A percentile compares a stretch with the other conserved stretches of the same genome.
Evolutionary conservation across 2,113 vertebrate species (phyloP).

Genomic region (Phalacrocorax pelagicus): DNA sequence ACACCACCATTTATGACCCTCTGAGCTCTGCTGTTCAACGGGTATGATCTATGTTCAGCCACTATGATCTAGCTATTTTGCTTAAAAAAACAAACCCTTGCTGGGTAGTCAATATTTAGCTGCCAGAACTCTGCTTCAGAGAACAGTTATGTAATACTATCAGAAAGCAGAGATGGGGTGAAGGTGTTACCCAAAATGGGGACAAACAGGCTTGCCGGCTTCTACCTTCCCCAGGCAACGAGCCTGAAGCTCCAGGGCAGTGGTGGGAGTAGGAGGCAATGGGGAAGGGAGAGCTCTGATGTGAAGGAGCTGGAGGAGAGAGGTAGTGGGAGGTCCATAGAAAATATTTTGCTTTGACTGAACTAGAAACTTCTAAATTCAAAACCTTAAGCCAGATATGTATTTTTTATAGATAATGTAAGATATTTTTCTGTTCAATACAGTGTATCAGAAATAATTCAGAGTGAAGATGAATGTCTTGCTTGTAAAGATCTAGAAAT

Average conservation of each 20-base stretch:
- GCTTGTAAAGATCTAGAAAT: neutral
- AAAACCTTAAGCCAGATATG: neutral
- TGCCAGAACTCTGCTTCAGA: neutral
- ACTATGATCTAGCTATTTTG: neutral
- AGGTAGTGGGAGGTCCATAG: neutral
- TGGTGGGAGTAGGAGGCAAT: fast-evolving
- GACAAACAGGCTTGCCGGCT: neutral
- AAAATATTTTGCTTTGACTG: neutral
- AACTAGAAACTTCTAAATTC: neutral
- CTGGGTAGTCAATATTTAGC: neutral
- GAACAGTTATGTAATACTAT: neutral
- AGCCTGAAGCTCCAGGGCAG: neutral
- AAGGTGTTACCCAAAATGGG: neutral
- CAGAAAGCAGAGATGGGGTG: neutral
- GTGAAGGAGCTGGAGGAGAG: neutral
- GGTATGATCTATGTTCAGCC: too few species aligned
- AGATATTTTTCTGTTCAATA: neutral
- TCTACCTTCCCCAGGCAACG: neutral
- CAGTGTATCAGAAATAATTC: neutral
- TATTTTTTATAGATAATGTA: neutral
- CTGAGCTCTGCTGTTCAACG: too few species aligned
- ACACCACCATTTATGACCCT: too few species aligned
- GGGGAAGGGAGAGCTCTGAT: neutral
- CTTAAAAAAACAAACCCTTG: neutral
- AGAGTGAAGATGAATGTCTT: neutral